A percentile compares a stretch with the other conserved stretches of the same genome.
Evolutionary conservation across 2,888 invertebrate genomes (phyloP).

Genomic region (Orchesellides sinensis): DNA sequence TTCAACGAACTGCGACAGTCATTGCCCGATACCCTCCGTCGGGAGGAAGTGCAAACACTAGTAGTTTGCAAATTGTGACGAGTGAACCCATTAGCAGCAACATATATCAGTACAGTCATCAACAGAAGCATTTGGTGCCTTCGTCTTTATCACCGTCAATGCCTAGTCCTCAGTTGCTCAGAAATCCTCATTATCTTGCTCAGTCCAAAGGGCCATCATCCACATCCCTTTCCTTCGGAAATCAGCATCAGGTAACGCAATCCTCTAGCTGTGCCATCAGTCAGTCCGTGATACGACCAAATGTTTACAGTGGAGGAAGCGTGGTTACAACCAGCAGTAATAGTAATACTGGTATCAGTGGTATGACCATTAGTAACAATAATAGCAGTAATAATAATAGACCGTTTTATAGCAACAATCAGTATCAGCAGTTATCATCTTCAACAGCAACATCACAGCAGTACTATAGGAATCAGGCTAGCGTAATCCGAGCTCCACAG

Average conservation of each 20-base stretch:
- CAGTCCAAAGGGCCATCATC: conserved; percentile 17
- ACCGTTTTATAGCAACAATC: neutral
- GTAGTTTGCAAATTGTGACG: conserved; percentile 4
- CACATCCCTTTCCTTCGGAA: conserved; percentile 7
- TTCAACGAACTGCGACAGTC: conserved; percentile 20
- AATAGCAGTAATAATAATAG: neutral
- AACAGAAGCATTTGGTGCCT: neutral
- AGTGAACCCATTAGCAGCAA: neutral
- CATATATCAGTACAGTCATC: neutral
- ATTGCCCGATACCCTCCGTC: conserved; percentile 17
- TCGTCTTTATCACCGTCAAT: conserved; percentile 14
- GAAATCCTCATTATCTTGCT: conserved; percentile 59
- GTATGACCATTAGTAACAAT: neutral
- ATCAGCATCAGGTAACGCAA: conserved; percentile 11
- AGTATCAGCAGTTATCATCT: neutral
- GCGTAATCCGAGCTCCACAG: conserved; percentile 33
- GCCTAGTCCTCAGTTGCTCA: conserved; percentile 50
- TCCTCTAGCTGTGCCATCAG: neutral
- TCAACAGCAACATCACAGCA: neutral
- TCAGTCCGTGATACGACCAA: conserved; percentile 49
- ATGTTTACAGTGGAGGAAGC: conserved; percentile 21
- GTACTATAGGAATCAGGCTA: conserved; percentile 43
- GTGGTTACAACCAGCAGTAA: conserved; percentile 17
- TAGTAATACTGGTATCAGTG: conserved; percentile 27
- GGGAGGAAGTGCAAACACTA: neutral